Evolutionary conservation across 2,797 vertebrate genomes (phyloP).

Genomic region (Nyctalus aviator): DNA sequence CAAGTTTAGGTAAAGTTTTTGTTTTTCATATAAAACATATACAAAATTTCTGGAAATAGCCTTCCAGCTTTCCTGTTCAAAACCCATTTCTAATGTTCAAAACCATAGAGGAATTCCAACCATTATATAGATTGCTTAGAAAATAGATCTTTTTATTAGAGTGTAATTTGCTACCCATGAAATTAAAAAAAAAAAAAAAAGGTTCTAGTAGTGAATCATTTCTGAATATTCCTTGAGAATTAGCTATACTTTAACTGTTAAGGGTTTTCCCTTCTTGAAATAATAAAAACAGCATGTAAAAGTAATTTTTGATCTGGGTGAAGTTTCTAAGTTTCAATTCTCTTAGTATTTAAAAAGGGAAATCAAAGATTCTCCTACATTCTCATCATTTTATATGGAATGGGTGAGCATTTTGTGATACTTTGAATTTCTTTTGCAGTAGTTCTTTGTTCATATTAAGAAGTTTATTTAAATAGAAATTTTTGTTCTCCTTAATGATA

Average conservation of each 20-base stretch:
- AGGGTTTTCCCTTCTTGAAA: constrained; percentile 18
- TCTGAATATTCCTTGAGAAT: constrained; percentile 58
- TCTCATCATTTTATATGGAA: constrained; percentile 38
- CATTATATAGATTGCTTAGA: constrained; percentile 65
- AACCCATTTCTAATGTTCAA: constrained; percentile 58
- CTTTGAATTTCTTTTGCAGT: not conserved
- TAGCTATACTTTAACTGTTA: constrained; percentile 47
- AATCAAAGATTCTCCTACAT: not conserved
- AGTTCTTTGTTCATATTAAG: not conserved
- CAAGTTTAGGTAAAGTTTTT: constrained; percentile 59
- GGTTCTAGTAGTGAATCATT: constrained; percentile 9
- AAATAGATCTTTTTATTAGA: constrained; percentile 62
- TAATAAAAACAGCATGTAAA: constrained; percentile 53
- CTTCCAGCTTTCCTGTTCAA: constrained; percentile 66
- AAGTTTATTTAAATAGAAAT: not conserved
- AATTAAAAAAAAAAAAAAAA: constrained; percentile 23
- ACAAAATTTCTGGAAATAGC: not conserved
- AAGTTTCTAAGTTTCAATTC: constrained; percentile 59
- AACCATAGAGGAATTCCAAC: constrained; percentile 50
- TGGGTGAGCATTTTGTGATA: not conserved
- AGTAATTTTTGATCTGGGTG: constrained; percentile 47
- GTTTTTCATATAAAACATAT: constrained; percentile 62
- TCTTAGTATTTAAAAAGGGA: constrained; percentile 2
- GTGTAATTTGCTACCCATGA: constrained; percentile 58
- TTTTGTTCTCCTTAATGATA: not conserved